These are phyloP conservation scores for Leptura quadrifasciata DNA, from an alignment of 2,888 invertebrate genomes.

Conservation along the genomic window DNA sequence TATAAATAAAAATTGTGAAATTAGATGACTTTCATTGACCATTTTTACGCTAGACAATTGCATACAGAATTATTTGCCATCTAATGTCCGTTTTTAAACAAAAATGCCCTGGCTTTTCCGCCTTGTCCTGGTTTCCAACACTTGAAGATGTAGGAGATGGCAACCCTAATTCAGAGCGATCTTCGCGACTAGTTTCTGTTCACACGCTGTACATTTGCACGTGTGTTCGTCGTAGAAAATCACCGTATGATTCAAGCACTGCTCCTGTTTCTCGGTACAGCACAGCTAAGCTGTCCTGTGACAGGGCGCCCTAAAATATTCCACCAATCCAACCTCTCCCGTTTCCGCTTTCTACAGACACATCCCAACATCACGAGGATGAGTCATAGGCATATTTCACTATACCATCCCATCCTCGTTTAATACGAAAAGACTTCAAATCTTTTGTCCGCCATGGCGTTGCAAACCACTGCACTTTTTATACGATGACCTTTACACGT, in stretches of 20 bases:
- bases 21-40: too few species aligned
- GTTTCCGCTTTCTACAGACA: constrained; percentile 21
- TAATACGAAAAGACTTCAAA: neutral
- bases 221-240: neutral
- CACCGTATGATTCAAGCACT: neutral
- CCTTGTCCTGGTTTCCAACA: too few species aligned
- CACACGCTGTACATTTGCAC: neutral
- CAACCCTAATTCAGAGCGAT: too few species aligned
- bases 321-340: constrained; percentile 1
- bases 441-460: constrained; percentile 32
- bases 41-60: too few species aligned
- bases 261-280: neutral
- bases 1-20: too few species aligned
- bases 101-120: too few species aligned
- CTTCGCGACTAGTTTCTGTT: neutral
- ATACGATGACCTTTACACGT: constrained; percentile 48
- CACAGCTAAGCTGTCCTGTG: neutral
- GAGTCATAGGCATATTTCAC: constrained; percentile 8
- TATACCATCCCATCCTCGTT: constrained; percentile 28
- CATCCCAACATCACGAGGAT: constrained; percentile 8
- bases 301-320: neutral
- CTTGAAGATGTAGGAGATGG: too few species aligned
- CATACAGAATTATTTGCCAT: too few species aligned
- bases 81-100: too few species aligned
- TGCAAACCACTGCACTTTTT: constrained; percentile 35